A percentile compares a stretch with the other conserved stretches of the same genome.
Evolutionary conservation across 2,797 vertebrate species (phyloP).

Genomic region (Trichosurus vulpecula): DNA sequence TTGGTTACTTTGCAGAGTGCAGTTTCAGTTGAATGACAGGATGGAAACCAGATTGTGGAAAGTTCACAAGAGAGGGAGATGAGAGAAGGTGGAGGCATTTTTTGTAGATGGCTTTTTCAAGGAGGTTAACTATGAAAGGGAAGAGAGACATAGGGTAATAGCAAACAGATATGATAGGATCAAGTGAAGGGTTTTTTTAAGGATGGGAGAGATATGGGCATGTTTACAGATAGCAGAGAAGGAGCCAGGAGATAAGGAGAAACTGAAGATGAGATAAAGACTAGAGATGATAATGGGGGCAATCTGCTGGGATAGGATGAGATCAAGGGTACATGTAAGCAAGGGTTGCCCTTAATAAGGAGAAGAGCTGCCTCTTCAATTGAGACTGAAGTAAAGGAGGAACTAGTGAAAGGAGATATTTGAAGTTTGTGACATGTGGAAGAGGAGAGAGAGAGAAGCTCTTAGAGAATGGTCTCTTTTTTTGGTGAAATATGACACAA

Average conservation of each 20-base stretch:
- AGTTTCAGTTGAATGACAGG: neutral
- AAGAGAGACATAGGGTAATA: neutral
- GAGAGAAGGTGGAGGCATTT: neutral
- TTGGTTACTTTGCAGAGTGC: neutral
- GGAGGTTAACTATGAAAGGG: neutral
- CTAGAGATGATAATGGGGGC: neutral
- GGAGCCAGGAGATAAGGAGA: neutral
- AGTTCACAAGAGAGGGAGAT: neutral
- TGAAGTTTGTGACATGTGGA: neutral
- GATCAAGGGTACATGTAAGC: neutral
- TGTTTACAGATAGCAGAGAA: neutral
- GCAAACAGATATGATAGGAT: neutral
- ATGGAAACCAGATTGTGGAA: neutral
- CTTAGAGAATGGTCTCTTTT: neutral
- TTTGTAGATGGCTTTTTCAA: neutral
- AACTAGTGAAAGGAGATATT: neutral
- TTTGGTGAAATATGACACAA: neutral
- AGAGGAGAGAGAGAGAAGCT: neutral
- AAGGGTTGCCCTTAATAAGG: neutral
- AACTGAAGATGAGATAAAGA: neutral
- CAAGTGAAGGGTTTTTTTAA: too few species aligned
- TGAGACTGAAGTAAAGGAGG: neutral
- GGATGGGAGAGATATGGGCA: neutral
- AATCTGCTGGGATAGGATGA: neutral
- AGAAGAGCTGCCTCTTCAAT: neutral